These are phyloP conservation scores for Chauna torquata DNA, from an alignment of 2,113 vertebrate genomes.

Conservation along the genomic window DNA sequence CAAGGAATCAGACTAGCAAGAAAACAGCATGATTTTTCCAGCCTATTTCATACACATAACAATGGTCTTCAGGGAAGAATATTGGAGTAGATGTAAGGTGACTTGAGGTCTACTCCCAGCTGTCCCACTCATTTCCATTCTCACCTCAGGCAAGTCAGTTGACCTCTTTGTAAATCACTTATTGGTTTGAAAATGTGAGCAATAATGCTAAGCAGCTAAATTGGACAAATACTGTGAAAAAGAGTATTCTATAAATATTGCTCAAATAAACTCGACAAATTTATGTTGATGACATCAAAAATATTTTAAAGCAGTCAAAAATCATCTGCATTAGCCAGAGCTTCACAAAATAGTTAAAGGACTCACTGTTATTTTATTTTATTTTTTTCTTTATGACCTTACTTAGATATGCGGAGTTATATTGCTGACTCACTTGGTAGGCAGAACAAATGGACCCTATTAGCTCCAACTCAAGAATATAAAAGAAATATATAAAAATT, in stretches of 20 bases:
- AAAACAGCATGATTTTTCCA: not conserved
- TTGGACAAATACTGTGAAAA: not conserved
- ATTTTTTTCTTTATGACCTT: not conserved
- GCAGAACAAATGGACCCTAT: slow-evolving; percentile 11
- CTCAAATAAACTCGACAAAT: not conserved
- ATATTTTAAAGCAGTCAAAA: not conserved
- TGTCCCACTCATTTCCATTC: not conserved
- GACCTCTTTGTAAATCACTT: not conserved
- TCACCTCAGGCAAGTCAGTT: not conserved
- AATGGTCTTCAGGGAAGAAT: not conserved
- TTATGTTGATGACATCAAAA: not conserved
- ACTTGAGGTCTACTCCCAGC: not conserved
- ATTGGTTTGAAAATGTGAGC: not conserved
- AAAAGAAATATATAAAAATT: slow-evolving; percentile 24
- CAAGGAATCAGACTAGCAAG: not conserved
- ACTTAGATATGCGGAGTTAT: not conserved
- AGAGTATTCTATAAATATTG: not conserved
- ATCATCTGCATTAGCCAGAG: not conserved
- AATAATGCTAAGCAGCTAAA: not conserved
- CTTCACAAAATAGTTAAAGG: not conserved
- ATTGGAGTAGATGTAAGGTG: not conserved
- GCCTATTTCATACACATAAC: not conserved
- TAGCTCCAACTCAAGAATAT: not conserved
- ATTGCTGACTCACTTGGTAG: slow-evolving; percentile 18
- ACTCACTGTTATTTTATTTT: not conserved